These are phyloP conservation scores for Xestoiulus laeticollis DNA, from an alignment of 2,888 invertebrate species.

Conservation along the genomic window DNA sequence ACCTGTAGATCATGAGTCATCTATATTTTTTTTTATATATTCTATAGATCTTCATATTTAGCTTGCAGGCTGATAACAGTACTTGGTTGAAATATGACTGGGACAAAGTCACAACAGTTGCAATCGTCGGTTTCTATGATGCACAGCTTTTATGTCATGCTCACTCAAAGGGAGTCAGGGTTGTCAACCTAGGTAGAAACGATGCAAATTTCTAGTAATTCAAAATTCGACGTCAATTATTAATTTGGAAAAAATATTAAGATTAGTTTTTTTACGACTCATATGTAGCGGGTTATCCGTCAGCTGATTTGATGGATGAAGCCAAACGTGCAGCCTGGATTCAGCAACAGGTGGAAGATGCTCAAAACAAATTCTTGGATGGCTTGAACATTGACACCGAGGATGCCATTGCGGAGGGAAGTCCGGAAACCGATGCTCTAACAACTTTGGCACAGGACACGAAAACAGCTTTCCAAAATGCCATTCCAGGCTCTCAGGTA, in stretches of 20 bases:
- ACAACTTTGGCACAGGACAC: slow-evolving; percentile 61
- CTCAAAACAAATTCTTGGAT: slow-evolving; percentile 61
- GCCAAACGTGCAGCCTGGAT: slow-evolving; percentile 60
- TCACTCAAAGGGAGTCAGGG: slow-evolving; percentile 62
- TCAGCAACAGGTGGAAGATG: slow-evolving; percentile 58
- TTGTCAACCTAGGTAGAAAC: slow-evolving; percentile 61
- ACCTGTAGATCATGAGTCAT: too few species aligned
- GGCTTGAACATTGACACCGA: slow-evolving; percentile 65
- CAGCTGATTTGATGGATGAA: slow-evolving; percentile 49
- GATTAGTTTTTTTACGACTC: too few species aligned
- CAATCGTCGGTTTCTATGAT: slow-evolving; percentile 62
- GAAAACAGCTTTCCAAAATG: slow-evolving; percentile 59
- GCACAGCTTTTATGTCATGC: slow-evolving; percentile 62
- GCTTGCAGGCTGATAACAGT: slow-evolving; percentile 55
- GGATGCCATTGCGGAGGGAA: slow-evolving; percentile 59
- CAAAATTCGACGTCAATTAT: neutral
- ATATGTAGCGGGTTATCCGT: slow-evolving; percentile 34
- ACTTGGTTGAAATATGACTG: slow-evolving; percentile 62
- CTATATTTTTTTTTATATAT: neutral
- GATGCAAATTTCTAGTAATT: neutral
- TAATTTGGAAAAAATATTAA: neutral
- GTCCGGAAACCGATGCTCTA: slow-evolving; percentile 59
- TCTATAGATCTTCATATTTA: slow-evolving; percentile 57
- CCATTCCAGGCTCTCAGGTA: slow-evolving; percentile 61
- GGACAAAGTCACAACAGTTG: slow-evolving; percentile 63